These are phyloP conservation scores for Augochlorella aurata DNA, from an alignment of 2,888 invertebrate genomes.

Conservation along the genomic window DNA sequence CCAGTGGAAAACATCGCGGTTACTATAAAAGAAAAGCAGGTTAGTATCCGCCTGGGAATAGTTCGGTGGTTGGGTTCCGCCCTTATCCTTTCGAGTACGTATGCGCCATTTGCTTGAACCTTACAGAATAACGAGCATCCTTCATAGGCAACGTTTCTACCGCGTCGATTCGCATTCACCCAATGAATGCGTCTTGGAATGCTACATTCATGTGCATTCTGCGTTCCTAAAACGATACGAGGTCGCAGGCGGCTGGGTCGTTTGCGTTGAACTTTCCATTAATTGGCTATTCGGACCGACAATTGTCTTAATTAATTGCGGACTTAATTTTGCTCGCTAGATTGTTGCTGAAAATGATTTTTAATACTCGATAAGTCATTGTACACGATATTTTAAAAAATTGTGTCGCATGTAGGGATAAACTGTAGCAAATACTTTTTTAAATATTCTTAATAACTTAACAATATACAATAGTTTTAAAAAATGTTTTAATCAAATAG, in stretches of 20 bases:
- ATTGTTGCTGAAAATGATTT: too few species aligned
- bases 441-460: too few species aligned
- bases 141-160: background rate
- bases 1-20: background rate
- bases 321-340: too few species aligned
- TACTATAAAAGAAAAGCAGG: background rate
- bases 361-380: too few species aligned
- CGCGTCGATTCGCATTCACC: background rate
- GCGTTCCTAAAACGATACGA: background rate
- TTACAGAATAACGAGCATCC: background rate
- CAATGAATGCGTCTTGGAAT: background rate
- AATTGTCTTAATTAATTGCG: background rate
- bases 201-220: background rate
- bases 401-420: too few species aligned
- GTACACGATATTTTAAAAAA: too few species aligned
- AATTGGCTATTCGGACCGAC: background rate
- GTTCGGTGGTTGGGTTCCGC: background rate
- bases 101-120: conserved; percentile 10
- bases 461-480: too few species aligned
- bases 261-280: too few species aligned
- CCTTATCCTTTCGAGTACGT: background rate
- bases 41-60: background rate
- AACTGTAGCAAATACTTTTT: too few species aligned
- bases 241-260: fast-evolving
- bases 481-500: too few species aligned